These are phyloP conservation scores for Campoletis sonorensis DNA, from an alignment of 1,140 invertebrate species.

Conservation along the genomic window DNA sequence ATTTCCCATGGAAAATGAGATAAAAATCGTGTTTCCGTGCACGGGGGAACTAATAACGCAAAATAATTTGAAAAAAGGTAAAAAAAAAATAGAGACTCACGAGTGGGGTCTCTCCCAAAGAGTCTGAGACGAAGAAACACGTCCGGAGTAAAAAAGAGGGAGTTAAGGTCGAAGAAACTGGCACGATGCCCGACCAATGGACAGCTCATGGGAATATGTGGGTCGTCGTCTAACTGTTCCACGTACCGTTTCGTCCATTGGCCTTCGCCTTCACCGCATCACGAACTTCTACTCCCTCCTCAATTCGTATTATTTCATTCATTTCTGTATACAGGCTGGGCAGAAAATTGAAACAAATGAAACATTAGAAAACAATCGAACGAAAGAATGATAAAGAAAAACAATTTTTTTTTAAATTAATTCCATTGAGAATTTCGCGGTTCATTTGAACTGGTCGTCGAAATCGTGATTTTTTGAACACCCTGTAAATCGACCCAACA, in stretches of 20 bases:
- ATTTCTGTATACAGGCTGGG: neutral
- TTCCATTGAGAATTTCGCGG: too few species aligned
- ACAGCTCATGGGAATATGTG: slow-evolving; percentile 62
- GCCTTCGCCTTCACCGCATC: slow-evolving; percentile 46
- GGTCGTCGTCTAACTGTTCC: slow-evolving; percentile 70
- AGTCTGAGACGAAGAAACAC: slow-evolving; percentile 28
- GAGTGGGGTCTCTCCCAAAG: slow-evolving; percentile 15
- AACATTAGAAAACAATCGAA: too few species aligned
- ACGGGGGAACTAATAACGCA: neutral
- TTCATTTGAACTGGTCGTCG: too few species aligned
- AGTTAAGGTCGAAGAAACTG: slow-evolving; percentile 64
- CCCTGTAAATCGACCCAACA: neutral
- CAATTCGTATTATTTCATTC: neutral
- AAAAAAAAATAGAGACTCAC: slow-evolving; percentile 32
- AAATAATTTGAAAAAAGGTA: neutral
- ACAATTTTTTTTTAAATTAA: too few species aligned
- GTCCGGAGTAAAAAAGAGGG: slow-evolving; percentile 33
- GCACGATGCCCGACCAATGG: slow-evolving; percentile 62
- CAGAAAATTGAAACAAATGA: neutral
- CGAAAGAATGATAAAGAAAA: too few species aligned
- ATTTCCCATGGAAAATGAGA: neutral
- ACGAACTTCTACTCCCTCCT: slow-evolving; percentile 1
- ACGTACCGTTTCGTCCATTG: slow-evolving; percentile 65
- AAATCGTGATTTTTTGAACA: neutral
- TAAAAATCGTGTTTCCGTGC: neutral